phyloP scores from a whole-genome alignment of 2,113 vertebrate genomes.

The Oplegnathus fasciatus region DNA sequence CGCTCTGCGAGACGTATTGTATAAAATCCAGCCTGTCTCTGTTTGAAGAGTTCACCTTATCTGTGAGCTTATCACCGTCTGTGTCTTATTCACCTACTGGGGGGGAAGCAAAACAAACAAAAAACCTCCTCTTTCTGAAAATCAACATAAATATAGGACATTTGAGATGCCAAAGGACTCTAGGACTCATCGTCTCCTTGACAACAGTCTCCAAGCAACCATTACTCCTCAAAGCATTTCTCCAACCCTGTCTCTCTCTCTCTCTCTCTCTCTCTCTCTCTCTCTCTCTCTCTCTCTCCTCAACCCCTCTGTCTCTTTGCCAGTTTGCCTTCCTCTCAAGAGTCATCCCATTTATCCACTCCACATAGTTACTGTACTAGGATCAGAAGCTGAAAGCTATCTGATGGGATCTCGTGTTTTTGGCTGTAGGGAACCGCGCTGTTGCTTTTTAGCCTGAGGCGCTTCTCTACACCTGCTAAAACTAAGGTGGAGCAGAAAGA shows the following conservation, averaged over 20 bases:
- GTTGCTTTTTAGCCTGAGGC: background rate
- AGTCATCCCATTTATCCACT: constrained; percentile 55
- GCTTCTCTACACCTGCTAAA: constrained; percentile 14
- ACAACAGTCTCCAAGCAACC: constrained; percentile 88
- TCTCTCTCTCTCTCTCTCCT: constrained; percentile 58
- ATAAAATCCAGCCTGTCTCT: constrained; percentile 7
- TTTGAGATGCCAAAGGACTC: constrained; percentile 81
- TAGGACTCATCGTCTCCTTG: constrained; percentile 83
- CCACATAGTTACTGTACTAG: constrained; percentile 41
- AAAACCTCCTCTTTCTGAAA: constrained; percentile 40
- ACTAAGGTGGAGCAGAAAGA: constrained; percentile 3
- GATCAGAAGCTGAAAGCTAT: constrained; percentile 20
- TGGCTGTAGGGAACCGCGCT: background rate
- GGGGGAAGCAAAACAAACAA: constrained; percentile 1
- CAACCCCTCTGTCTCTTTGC: constrained; percentile 67
- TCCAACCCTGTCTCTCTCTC: constrained; percentile 70
- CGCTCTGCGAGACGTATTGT: background rate
- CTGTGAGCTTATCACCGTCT: background rate
- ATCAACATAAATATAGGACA: constrained; percentile 79
- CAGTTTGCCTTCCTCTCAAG: constrained; percentile 70
- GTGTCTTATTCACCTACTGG: background rate
- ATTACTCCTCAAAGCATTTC: constrained; percentile 81
- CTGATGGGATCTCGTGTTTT: constrained; percentile 6
- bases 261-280: constrained; percentile 60
- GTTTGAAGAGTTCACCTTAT: constrained; percentile 12